Percentiles rank a stretch among this genome's conserved stretches.
Conservation (phyloP, 2,888 invertebrate genomes). For the Campopleginae sp. region DNA sequence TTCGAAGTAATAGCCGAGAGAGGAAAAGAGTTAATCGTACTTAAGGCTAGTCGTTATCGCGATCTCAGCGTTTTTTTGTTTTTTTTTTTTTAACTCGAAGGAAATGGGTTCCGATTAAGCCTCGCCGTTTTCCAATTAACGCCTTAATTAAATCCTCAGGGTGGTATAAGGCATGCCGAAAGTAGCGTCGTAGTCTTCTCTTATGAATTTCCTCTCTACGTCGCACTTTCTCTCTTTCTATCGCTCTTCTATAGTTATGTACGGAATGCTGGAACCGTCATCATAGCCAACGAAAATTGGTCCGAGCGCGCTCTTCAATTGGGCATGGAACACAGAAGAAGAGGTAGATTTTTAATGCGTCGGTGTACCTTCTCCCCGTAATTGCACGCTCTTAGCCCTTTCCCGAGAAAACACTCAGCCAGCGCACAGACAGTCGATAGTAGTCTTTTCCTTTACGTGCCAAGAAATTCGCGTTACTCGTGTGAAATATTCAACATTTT, state of each 20-base stretch:
- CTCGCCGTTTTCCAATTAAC: conserved; percentile 83
- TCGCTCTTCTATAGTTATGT: conserved; percentile 31
- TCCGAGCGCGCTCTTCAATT: conserved; percentile 71
- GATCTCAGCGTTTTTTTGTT: conserved; percentile 75
- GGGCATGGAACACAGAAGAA: conserved; percentile 68
- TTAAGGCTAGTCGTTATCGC: conserved; percentile 80
- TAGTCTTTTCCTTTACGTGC: neutral
- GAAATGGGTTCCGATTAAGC: conserved; percentile 81
- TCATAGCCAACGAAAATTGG: conserved; percentile 60
- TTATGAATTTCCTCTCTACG: conserved; percentile 17
- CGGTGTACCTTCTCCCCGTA: conserved; percentile 68
- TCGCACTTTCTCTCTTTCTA: neutral
- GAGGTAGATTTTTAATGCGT: conserved; percentile 64
- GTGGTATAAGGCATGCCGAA: conserved; percentile 48
- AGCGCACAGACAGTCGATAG: neutral
- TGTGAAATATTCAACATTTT: neutral
- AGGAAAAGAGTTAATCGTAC: conserved; percentile 66
- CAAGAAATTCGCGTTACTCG: neutral
- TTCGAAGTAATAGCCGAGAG: conserved; percentile 59
- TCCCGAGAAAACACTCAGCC: conserved; percentile 64
- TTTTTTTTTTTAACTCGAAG: conserved; percentile 74
- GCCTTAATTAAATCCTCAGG: conserved; percentile 82
- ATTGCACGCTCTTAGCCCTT: conserved; percentile 75
- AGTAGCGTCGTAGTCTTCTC: conserved; percentile 39
- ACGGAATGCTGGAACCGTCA: conserved; percentile 15